Evolutionary conservation across 2,888 invertebrate genomes (phyloP).

Genomic region (Lasioglossum leucozonium): DNA sequence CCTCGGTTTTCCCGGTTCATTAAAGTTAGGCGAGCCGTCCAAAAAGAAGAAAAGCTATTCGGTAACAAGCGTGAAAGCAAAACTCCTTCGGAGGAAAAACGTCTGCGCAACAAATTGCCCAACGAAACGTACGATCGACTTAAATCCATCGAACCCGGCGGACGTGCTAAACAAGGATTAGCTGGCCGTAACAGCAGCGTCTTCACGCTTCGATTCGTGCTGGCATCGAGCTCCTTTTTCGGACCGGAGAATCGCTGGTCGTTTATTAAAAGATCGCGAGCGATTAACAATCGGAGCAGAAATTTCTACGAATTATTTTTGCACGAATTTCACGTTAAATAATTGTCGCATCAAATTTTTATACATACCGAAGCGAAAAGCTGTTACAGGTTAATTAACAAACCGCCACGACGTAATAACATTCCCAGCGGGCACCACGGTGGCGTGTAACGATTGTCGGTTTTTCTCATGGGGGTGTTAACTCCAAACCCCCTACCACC

Average conservation of each 20-base stretch:
- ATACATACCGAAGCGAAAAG: too few relatives aligned
- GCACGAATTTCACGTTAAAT: too few relatives aligned
- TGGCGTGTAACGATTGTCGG: constrained; percentile 27
- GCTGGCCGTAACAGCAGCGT: constrained; percentile 12
- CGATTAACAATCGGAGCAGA: too few relatives aligned
- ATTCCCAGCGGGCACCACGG: too few relatives aligned
- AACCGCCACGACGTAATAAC: neutral
- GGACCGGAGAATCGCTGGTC: too few relatives aligned
- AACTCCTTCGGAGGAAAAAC: neutral
- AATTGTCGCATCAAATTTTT: too few relatives aligned
- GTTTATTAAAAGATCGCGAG: too few relatives aligned
- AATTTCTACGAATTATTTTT: too few relatives aligned
- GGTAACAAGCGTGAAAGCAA: neutral
- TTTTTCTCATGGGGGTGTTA: constrained; percentile 52
- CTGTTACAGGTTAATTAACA: too few relatives aligned
- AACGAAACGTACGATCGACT: constrained; percentile 15
- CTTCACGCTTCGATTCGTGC: constrained; percentile 13
- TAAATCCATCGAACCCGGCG: constrained; percentile 14
- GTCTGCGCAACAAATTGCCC: neutral
- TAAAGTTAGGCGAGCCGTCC: neutral
- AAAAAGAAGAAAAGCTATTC: neutral
- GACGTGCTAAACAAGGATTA: constrained; percentile 19
- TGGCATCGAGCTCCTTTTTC: neutral
- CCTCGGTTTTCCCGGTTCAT: neutral
- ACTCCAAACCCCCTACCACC: constrained; percentile 38